Percentiles rank a stretch among this genome's conserved stretches.
phyloP scores from a whole-genome alignment of 2,797 vertebrate species.

The Cottoperca gobio region DNA sequence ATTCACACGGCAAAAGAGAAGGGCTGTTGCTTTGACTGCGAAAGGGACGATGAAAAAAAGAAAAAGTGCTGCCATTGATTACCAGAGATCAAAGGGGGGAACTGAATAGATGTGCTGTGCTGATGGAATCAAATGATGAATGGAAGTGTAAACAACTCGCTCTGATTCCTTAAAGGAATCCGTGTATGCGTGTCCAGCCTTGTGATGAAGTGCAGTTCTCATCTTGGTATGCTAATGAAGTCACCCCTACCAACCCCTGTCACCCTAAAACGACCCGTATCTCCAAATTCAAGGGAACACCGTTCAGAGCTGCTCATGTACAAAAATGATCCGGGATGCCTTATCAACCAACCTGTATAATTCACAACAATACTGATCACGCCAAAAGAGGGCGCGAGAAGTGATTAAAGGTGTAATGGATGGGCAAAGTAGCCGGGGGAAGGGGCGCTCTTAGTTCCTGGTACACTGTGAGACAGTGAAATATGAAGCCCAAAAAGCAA shows the following conservation, averaged over 20 bases:
- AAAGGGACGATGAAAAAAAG: background rate
- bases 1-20: background rate
- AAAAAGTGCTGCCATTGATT: constrained; percentile 29
- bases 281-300: constrained; percentile 25
- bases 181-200: background rate
- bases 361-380: constrained; percentile 51
- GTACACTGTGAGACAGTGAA: constrained; percentile 52
- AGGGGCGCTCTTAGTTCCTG: constrained; percentile 26
- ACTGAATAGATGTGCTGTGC: constrained; percentile 14
- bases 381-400: constrained; percentile 25
- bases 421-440: constrained; percentile 25
- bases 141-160: constrained; percentile 10
- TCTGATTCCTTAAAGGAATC: constrained; percentile 3
- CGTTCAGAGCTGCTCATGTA: constrained; percentile 26
- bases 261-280: constrained; percentile 37
- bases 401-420: constrained; percentile 67
- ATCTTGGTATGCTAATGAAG: constrained; percentile 25
- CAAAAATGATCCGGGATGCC: constrained; percentile 29
- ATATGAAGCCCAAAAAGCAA: constrained; percentile 68
- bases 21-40: background rate
- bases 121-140: constrained; percentile 31
- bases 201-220: constrained; percentile 16
- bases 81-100: background rate
- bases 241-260: background rate
- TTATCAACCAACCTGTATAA: constrained; percentile 45